Base-by-base conservation (phyloP, 2,797 vertebrate genomes). In the Falco rusticolus region DNA sequence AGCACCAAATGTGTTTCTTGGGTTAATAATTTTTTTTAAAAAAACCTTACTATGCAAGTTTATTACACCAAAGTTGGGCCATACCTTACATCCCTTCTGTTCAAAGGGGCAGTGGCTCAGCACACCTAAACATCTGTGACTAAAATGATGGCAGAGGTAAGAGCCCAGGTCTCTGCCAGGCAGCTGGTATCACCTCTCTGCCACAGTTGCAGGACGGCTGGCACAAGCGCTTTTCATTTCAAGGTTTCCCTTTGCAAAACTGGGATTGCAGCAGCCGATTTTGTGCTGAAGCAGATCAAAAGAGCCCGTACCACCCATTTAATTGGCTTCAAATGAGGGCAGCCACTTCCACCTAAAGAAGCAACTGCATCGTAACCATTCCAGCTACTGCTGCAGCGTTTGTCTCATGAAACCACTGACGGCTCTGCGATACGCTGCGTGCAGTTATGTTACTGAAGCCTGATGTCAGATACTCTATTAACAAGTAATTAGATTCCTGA, bases 131-230 rank as follows among this genome's bases (percentile, higher is more conserved):
- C 5, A 22, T 9, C 28, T 31, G 3, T 5, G 18, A 57, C 57
- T 12, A 15, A 26, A 37, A 28, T 0, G 1, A 28, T 19, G 10
- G 2, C 0, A 2, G 41, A n/a, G 68, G 47, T 6, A 11, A 9
- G 24, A 76, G 48, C 39, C 33, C 7, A 1, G 41, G 34, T 29
- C 56, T 69, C 63, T 70, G 66, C 60, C 33, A 17, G 47, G 53
- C 16, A 16, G 26, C 60, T 9, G 1, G 11, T 16, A 33, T 10
- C 37, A 28, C 41, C 48, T 21, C n/a, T 28, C 51, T 1, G 1
- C 21, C 63, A 3, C 2, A 0, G 41, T 19, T 2, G 4, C 43
- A 4, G 70, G 18, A 39, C 3, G 1, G 21, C 37, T 2, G 19
- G 17, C 72, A 24, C 26, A 13, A 26, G 19, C 34, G 4, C n/a